phyloP scores from a whole-genome alignment of 2,888 invertebrate species.

The Ametastegia equiseti region DNA sequence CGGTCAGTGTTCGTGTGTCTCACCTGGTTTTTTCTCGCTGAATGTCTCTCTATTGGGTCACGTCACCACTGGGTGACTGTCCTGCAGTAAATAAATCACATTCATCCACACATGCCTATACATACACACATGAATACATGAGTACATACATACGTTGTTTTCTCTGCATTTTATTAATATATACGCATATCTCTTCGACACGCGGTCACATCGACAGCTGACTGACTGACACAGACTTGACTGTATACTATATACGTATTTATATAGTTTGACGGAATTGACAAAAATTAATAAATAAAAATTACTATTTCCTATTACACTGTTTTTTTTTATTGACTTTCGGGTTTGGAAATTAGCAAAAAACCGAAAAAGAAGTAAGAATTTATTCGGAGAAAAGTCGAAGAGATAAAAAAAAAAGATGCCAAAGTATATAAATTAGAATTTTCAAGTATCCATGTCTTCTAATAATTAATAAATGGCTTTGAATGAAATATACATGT shows the following conservation, averaged over 20 bases:
- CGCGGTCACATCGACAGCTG: too few species aligned
- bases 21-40: conserved; percentile 58
- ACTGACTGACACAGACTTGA: too few species aligned
- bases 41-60: conserved; percentile 52
- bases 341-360: background rate
- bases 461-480: too few species aligned
- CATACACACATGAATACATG: background rate
- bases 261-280: background rate
- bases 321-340: background rate
- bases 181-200: background rate
- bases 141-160: background rate
- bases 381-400: too few species aligned
- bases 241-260: too few species aligned
- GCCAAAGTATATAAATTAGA: background rate
- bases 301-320: background rate
- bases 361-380: background rate
- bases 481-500: too few species aligned
- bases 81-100: background rate
- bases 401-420: background rate
- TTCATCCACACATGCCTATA: background rate
- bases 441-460: background rate
- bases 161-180: background rate
- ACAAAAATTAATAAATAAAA: background rate
- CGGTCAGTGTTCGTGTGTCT: conserved; percentile 64
- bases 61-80: conserved; percentile 40